A percentile compares a stretch with the other conserved stretches of the same genome.
These are phyloP conservation scores for Onychostoma macrolepis DNA, from an alignment of 2,113 vertebrate species.

Conservation along the genomic window DNA sequence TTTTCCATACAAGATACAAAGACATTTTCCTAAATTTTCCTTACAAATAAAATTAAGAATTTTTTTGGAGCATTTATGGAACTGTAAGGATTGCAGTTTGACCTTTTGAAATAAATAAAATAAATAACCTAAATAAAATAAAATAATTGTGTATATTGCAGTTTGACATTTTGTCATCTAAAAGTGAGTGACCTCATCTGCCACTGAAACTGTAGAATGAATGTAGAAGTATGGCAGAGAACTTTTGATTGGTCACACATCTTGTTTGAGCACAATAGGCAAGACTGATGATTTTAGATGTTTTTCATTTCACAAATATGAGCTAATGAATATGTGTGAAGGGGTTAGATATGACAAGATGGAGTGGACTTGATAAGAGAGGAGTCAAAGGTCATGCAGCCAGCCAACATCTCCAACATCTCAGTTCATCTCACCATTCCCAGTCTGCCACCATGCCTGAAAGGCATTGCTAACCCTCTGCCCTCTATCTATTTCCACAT, in stretches of 20 bases:
- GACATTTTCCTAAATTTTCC: background rate
- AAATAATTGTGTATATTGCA: background rate
- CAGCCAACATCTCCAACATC: background rate
- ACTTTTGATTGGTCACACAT: background rate
- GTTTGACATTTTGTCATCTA: background rate
- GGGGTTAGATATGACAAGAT: background rate
- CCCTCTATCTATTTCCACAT: background rate
- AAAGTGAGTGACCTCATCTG: background rate
- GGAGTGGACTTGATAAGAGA: background rate
- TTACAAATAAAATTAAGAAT: background rate
- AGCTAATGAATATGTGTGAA: slow-evolving; percentile 9
- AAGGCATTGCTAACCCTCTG: background rate
- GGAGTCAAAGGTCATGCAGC: background rate
- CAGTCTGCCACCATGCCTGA: background rate
- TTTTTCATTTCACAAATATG: background rate
- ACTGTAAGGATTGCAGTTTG: background rate
- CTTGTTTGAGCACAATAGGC: background rate
- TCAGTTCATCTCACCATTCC: background rate
- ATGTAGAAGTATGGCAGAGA: background rate
- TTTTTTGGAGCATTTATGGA: background rate
- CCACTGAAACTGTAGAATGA: background rate
- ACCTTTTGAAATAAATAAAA: background rate
- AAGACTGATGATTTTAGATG: background rate
- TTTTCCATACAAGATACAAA: background rate
- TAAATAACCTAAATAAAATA: background rate